phyloP scores from a whole-genome alignment of 2,113 vertebrate genomes.

The Semicossyphus pulcher region DNA sequence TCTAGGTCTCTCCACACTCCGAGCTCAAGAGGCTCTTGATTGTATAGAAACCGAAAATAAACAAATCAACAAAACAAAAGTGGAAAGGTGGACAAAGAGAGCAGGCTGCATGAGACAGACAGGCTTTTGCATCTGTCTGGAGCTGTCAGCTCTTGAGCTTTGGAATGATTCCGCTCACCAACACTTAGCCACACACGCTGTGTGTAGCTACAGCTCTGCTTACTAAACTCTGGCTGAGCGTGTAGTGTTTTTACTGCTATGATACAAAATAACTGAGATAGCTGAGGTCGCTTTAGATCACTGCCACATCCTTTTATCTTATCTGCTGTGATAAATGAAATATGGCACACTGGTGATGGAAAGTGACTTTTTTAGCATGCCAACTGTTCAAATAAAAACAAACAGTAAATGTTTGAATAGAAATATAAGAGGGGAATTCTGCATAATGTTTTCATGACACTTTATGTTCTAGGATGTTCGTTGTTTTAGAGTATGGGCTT shows the following conservation, averaged over 20 bases:
- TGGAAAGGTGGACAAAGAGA: slow-evolving; percentile 46
- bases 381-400: slow-evolving; percentile 31
- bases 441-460: slow-evolving; percentile 20
- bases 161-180: slow-evolving; percentile 46
- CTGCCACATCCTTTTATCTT: background rate
- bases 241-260: slow-evolving; percentile 3
- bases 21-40: slow-evolving; percentile 56
- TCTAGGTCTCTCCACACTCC: slow-evolving; percentile 61
- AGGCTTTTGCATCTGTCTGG: slow-evolving; percentile 72
- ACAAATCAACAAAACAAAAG: slow-evolving; percentile 80
- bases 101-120: slow-evolving; percentile 9
- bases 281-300: background rate
- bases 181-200: slow-evolving; percentile 18
- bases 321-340: slow-evolving; percentile 37
- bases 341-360: background rate
- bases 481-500: slow-evolving; percentile 36
- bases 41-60: slow-evolving; percentile 81
- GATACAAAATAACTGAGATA: slow-evolving; percentile 16
- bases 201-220: background rate
- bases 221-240: slow-evolving; percentile 5
- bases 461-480: slow-evolving; percentile 10
- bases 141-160: slow-evolving; percentile 65
- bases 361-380: background rate
- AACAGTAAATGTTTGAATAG: slow-evolving; percentile 26
- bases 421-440: slow-evolving; percentile 8